These are phyloP conservation scores for Auanema freiburgensis DNA, from an alignment of 2,888 invertebrate species.

Conservation along the genomic window DNA sequence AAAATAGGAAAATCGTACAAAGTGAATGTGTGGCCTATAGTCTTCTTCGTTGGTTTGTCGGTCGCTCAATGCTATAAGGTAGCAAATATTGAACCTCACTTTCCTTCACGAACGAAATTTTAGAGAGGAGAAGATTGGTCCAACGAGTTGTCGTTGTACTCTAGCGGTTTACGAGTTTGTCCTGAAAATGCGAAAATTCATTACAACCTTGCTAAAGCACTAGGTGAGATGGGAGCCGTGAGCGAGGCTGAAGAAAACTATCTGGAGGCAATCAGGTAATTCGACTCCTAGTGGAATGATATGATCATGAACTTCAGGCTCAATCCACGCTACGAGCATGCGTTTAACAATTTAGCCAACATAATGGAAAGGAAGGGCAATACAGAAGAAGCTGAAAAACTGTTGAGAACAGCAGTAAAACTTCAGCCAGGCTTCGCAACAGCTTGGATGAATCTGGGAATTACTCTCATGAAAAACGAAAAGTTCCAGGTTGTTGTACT, in stretches of 20 bases:
- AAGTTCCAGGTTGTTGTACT: constrained; percentile 28
- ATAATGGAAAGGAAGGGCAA: constrained; percentile 66
- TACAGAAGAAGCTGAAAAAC: constrained; percentile 28
- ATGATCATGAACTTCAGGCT: constrained; percentile 68
- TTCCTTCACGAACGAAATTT: constrained; percentile 16
- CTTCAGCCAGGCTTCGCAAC: constrained; percentile 81
- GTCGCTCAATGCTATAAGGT: constrained; percentile 8
- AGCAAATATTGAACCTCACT: constrained; percentile 1
- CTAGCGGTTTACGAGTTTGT: constrained; percentile 82
- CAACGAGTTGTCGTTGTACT: constrained; percentile 71
- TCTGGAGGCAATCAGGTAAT: constrained; percentile 50
- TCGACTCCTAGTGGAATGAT: not conserved
- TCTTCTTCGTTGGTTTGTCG: not conserved
- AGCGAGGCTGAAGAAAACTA: constrained; percentile 79
- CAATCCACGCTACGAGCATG: constrained; percentile 83
- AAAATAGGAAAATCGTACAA: not conserved
- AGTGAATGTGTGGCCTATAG: not conserved
- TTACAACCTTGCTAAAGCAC: constrained; percentile 87
- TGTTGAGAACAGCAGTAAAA: constrained; percentile 27
- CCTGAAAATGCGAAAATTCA: constrained; percentile 86
- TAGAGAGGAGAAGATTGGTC: constrained; percentile 47
- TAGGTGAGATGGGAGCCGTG: constrained; percentile 76
- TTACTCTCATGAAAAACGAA: constrained; percentile 76
- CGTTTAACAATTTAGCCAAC: constrained; percentile 90
- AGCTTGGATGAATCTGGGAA: constrained; percentile 98